Evolutionary conservation across 1,140 invertebrate species (phyloP), one percentile per base, ranked within the genome.

Genomic region (Zaprionus vittiger): DNA sequence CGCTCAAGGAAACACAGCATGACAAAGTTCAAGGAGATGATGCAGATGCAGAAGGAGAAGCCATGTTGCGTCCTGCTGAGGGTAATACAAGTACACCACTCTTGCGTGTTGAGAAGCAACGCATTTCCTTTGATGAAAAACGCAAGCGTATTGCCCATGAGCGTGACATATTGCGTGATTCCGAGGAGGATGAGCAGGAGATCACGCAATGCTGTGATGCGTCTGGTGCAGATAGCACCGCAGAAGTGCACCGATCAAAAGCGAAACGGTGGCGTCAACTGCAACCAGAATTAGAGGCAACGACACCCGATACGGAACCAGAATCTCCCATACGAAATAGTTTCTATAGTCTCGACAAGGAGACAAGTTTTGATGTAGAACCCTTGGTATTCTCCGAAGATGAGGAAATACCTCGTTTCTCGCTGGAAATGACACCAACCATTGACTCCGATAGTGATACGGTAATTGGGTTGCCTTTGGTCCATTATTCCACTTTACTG

Each of bases 341-440:
- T 92, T 95, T 95, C 93, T 95, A 95, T 91, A 95, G 94, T 41
- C 94, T 94, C 78, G 95, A 96, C 67, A 95, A 95, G 90, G 95
- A 95, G 76, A 70, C 89, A 24, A 94, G 94, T 37, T 92, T 81
- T 28, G 91, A 92, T 59, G 94, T 95, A 65, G 95, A 96, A 71
- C 93, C 94, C 60, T 93, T 96, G 49, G 95, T 96, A 59, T 96
- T 96, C 93, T 96, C 96, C 26, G 96, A 96, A 83, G 94, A 95
- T 83, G 94, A 95, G 77, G 92, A 93, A 47, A 93, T 92, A 93
- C 94, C 77, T 92, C 94, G 93, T 91, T 94, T 84, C 92, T 94
- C 77, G 81, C 89, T 80, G 79, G 92, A 93, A 92, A 91, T 92
- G 85, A 90, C 91, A 90, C 83, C 86, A 83, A 91, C 77, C 60